Percentiles rank a stretch among this genome's conserved stretches.
Evolutionary conservation across 2,113 vertebrate species (phyloP).

Genomic region (Nesogale talazaci): DNA sequence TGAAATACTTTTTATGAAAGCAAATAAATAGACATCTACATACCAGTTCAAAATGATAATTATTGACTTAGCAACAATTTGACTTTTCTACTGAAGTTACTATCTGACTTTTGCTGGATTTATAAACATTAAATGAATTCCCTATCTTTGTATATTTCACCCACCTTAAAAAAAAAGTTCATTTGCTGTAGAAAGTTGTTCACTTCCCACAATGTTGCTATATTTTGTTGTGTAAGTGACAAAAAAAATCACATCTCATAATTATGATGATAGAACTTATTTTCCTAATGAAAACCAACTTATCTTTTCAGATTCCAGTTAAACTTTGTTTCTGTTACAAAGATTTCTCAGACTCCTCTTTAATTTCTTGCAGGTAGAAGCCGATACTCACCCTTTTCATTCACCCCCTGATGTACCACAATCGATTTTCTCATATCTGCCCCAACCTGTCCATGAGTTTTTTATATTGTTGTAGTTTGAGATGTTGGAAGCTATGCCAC

Average conservation of each 20-base stretch:
- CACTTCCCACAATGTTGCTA: background rate
- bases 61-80: slow-evolving; percentile 57
- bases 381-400: background rate
- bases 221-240: background rate
- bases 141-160: background rate
- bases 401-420: background rate
- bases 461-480: background rate
- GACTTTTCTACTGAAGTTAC: slow-evolving; percentile 24
- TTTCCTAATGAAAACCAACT: background rate
- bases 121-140: background rate
- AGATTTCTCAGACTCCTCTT: background rate
- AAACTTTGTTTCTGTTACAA: background rate
- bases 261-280: background rate
- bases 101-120: slow-evolving; percentile 5
- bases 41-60: background rate
- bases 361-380: background rate
- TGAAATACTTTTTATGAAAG: slow-evolving; percentile 41
- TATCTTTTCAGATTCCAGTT: background rate
- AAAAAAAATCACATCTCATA: background rate
- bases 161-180: slow-evolving; percentile 4
- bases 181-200: background rate
- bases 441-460: background rate
- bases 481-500: background rate
- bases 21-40: slow-evolving; percentile 42
- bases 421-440: background rate